These are phyloP conservation scores for Enteromius viviparus DNA, from an alignment of 2,797 vertebrate genomes.

Conservation along the genomic window DNA sequence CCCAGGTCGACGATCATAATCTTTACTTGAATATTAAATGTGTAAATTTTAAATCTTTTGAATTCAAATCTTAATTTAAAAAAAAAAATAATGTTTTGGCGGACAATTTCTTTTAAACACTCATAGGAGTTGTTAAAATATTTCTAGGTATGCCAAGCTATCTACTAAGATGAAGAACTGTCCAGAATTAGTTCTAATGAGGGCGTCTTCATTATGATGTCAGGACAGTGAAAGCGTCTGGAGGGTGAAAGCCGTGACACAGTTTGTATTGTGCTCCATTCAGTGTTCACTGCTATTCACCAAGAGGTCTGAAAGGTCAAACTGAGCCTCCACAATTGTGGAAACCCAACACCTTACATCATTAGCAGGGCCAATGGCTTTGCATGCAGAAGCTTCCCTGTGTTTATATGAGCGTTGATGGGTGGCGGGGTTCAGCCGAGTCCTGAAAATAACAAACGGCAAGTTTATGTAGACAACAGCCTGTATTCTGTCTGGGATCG, in stretches of 20 bases:
- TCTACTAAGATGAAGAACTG: not conserved
- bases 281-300: constrained; percentile 26
- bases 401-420: constrained; percentile 43
- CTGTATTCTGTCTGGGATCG: not conserved
- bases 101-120: not conserved
- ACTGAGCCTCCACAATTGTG: constrained; percentile 28
- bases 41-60: not conserved
- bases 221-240: not conserved
- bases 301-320: constrained; percentile 27
- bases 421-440: constrained; percentile 23
- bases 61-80: not conserved
- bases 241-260: not conserved
- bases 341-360: constrained; percentile 46
- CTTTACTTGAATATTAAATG: not conserved
- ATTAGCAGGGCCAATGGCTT: constrained; percentile 37
- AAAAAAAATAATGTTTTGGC: not conserved
- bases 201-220: not conserved
- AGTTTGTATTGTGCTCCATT: constrained; percentile 31
- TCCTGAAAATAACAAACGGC: constrained; percentile 6
- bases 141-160: not conserved
- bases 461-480: constrained; percentile 1
- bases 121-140: not conserved
- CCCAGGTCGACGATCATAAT: not conserved
- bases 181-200: not conserved
- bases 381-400: constrained; percentile 7